A percentile compares a stretch with the other conserved stretches of the same genome.
These are phyloP conservation scores for Carollia perspicillata DNA, from an alignment of 2,113 vertebrate genomes.

Conservation along the genomic window DNA sequence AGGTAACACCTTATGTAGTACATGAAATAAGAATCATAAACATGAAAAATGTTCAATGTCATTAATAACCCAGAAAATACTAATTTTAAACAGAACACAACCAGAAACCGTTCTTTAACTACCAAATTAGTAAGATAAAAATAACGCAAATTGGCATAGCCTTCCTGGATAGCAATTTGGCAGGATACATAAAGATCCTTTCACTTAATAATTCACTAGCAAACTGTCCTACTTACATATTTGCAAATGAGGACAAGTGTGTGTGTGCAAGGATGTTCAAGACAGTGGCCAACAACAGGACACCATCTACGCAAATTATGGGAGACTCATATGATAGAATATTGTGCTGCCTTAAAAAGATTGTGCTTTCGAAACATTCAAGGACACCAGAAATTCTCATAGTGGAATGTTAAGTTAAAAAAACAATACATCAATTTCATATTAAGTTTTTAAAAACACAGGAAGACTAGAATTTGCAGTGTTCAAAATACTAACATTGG, in stretches of 20 bases:
- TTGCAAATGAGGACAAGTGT: not conserved
- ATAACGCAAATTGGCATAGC: not conserved
- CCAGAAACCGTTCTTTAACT: not conserved
- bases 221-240: not conserved
- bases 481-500: not conserved
- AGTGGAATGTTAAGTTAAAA: not conserved
- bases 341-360: constrained; percentile 1
- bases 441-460: not conserved
- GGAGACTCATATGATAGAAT: not conserved
- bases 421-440: not conserved
- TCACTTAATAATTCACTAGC: constrained; percentile 13
- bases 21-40: constrained; percentile 34
- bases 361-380: not conserved
- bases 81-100: constrained; percentile 39
- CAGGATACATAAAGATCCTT: not conserved
- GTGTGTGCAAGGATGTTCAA: not conserved
- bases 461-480: not conserved
- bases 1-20: constrained; percentile 27
- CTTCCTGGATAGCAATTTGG: constrained; percentile 7
- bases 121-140: constrained; percentile 37
- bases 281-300: not conserved
- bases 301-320: not conserved
- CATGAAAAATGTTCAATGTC: constrained; percentile 18
- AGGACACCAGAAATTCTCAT: not conserved
- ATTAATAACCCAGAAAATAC: constrained; percentile 50